Base-by-base conservation (phyloP, 2,797 vertebrate genomes). In the Rhynchotus rufescens region DNA sequence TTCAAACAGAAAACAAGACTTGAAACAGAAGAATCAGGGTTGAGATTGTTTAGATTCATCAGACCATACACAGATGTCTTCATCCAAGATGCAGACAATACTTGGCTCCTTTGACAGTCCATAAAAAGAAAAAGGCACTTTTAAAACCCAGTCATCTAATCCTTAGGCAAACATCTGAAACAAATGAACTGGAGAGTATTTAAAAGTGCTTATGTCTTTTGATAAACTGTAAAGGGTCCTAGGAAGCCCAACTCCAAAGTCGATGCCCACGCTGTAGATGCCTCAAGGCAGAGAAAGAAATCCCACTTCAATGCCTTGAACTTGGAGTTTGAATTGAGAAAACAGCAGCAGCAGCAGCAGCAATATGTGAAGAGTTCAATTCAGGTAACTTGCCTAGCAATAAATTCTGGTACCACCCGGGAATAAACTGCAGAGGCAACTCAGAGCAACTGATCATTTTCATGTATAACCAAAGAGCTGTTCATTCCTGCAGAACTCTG, bases 211-310 rank as follows among this genome's bases (percentile, higher is more conserved):
- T 36, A 28, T 34, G 54, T 45, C 34, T 95, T 93, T 21, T 67
- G 51, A 59, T 57, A 79, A 92, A 90, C 47, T 64, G 15, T 12
- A 89, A 92, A 83, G 4, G 30, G 51, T 60, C 52, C 40, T 52
- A 40, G 80, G 64, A 90, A 92, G 73, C 12, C 51, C 67, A 81
- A 5, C 0, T 4, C 23, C 60, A 23, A 87, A 87, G 60, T 11
- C 87, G 56, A 85, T 76, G 77, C 30, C 76, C 81, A 73, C 38
- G 40, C 30, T 78, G 42, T 65, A 94, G 68, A 56, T 22, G 57
- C 83, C 61, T 86, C 75, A 88, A 68, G 49, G 62, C 30, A 59
- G 65, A 86, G 64, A 51, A 86, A 79, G 56, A 94, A 93, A 88
- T 79, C 64, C 32, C 74, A 76, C 47, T 73, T 67, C 30, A 45